A percentile compares a stretch with the other conserved stretches of the same genome.
Conservation (phyloP, 2,888 invertebrate species). For the Mechanitis messenoides region DNA sequence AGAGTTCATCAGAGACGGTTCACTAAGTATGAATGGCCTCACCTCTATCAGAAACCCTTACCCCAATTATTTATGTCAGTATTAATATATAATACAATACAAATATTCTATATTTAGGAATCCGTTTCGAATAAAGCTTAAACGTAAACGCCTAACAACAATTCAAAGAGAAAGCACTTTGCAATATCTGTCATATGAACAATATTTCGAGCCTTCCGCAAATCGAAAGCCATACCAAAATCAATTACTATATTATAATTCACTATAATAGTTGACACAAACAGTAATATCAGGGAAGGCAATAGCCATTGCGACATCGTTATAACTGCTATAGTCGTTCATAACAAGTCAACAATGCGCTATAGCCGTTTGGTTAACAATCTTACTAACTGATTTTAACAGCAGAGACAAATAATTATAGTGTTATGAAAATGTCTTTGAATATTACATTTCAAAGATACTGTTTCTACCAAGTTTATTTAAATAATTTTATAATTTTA, state of each 20-base stretch:
- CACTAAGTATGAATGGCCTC: not conserved
- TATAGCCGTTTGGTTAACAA: slow-evolving; percentile 8
- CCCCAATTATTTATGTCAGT: not conserved
- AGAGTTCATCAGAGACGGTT: not conserved
- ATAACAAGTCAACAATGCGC: slow-evolving; percentile 15
- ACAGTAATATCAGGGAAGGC: slow-evolving; percentile 13
- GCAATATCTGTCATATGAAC: not conserved
- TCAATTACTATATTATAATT: slow-evolving; percentile 14
- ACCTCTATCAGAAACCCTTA: not conserved
- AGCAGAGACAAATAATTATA: slow-evolving; percentile 5
- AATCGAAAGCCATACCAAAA: slow-evolving; percentile 10
- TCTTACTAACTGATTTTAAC: slow-evolving; percentile 20
- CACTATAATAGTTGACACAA: slow-evolving; percentile 9
- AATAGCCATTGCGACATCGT: slow-evolving; percentile 13
- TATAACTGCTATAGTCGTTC: slow-evolving; percentile 10
- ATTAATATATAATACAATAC: not conserved
- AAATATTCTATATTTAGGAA: not conserved
- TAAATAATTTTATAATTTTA: too few species aligned
- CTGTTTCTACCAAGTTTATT: not conserved
- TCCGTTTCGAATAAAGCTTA: not conserved
- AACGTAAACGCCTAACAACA: not conserved
- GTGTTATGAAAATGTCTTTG: not conserved
- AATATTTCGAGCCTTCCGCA: slow-evolving; percentile 2
- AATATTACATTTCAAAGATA: not conserved
- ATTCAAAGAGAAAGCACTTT: slow-evolving; percentile 3